These are phyloP conservation scores for Ichneumoninae sp. DNA, from an alignment of 2,888 invertebrate genomes.

Conservation along the genomic window DNA sequence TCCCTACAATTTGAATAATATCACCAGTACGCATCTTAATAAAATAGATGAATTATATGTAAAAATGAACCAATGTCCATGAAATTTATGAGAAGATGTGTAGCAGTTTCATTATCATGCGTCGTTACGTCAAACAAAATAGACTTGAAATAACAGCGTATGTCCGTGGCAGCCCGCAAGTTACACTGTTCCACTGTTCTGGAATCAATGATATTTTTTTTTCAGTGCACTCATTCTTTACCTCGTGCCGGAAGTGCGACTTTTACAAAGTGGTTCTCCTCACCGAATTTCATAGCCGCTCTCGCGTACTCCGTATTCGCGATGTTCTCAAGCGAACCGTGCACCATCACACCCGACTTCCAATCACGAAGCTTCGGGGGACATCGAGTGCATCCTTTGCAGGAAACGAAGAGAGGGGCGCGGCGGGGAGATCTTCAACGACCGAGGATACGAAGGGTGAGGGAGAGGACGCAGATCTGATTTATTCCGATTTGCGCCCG, in stretches of 20 bases:
- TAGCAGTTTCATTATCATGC: too few relatives aligned
- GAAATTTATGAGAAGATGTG: too few relatives aligned
- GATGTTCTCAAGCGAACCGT: slow-evolving; percentile 41
- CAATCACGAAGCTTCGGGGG: slow-evolving; percentile 47
- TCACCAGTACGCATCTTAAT: too few relatives aligned
- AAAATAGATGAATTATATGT: too few relatives aligned
- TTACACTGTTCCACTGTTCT: too few relatives aligned
- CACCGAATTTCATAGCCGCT: background rate
- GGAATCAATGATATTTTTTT: too few relatives aligned
- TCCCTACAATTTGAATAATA: too few relatives aligned
- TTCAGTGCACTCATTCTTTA: background rate
- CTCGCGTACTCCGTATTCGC: slow-evolving; percentile 13
- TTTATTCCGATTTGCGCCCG: slow-evolving; percentile 74
- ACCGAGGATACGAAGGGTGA: slow-evolving; percentile 37
- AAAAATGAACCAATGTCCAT: too few relatives aligned
- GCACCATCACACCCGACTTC: slow-evolving; percentile 33
- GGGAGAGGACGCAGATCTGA: slow-evolving; percentile 68
- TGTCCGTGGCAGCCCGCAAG: too few relatives aligned
- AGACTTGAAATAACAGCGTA: too few relatives aligned
- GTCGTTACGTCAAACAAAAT: too few relatives aligned
- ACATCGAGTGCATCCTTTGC: slow-evolving; percentile 24
- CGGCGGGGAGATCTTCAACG: slow-evolving; percentile 4
- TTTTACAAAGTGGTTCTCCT: slow-evolving; percentile 17
- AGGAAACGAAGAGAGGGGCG: slow-evolving; percentile 29
- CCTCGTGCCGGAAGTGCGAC: slow-evolving; percentile 10